phyloP scores from a whole-genome alignment of 2,797 vertebrate species.

The Thunnus albacares region DNA sequence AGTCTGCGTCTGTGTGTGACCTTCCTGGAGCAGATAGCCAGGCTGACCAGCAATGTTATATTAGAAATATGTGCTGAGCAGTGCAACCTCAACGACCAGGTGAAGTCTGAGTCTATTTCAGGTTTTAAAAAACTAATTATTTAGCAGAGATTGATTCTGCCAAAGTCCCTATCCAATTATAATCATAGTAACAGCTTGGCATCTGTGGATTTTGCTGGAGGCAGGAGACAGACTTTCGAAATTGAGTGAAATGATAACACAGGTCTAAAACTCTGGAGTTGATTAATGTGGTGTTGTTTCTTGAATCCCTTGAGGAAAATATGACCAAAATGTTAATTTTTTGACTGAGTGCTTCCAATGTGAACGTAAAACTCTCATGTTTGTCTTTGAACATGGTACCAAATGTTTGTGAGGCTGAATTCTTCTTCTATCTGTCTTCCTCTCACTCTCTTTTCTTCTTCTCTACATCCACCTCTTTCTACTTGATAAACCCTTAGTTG shows the following conservation, averaged over 20 bases:
- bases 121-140: constrained; percentile 36
- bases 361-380: constrained; percentile 26
- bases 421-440: constrained; percentile 14
- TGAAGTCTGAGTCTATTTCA: constrained; percentile 59
- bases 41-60: constrained; percentile 85
- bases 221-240: constrained; percentile 26
- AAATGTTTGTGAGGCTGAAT: constrained; percentile 33
- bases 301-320: constrained; percentile 48
- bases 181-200: constrained; percentile 43
- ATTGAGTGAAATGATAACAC: constrained; percentile 48
- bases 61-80: constrained; percentile 94
- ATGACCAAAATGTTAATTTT: constrained; percentile 32
- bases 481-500: constrained; percentile 81
- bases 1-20: constrained; percentile 88
- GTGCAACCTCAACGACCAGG: constrained; percentile 92
- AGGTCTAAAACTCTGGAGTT: constrained; percentile 26
- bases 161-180: constrained; percentile 50
- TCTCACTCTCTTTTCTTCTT: not conserved
- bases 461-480: constrained; percentile 38
- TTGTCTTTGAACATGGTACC: constrained; percentile 39
- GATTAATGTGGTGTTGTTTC: constrained; percentile 42
- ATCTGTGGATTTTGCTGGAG: constrained; percentile 27
- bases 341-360: constrained; percentile 5
- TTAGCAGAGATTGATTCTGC: constrained; percentile 28
- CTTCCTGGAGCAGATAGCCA: constrained; percentile 93